Base-by-base conservation (phyloP, 2,113 vertebrate species). In the Colaptes auratus region DNA sequence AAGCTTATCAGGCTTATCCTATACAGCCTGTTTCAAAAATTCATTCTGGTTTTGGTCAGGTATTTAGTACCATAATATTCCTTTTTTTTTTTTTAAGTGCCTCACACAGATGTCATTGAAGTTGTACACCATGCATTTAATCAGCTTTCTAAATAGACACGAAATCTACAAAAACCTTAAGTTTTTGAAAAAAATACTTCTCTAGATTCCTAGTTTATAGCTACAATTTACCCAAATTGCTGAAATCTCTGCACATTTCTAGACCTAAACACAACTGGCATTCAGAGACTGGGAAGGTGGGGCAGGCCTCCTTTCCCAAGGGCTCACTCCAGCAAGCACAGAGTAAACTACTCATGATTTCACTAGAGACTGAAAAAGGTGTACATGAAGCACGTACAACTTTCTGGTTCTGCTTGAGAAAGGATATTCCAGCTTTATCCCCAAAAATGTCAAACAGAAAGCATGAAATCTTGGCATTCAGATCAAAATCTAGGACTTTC, bases 381-480 rank as follows among this genome's bases (percentile, higher is more conserved):
- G 2, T 44, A 48, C 15, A 35, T 3, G 2, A 60, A 59, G 10
- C 13, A 35, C 0, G 0, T 30, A 39, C 7, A 39, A 17, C 25
- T 71, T 85, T 30, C 71, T 74, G 5, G 15, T n/a, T 82, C 52
- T 65, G 10, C 59, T 39, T 9, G 13, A 73, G 21, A 71, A 33
- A 73, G 12, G 12, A 65, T 52, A 59, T 65, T 63, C 13, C 33
- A 28, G 15, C 61, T 89, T 50, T 53, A 71, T 61, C 79, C 69
- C 13, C 25, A 70, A 67, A 12, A 27, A 64, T 3, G 3, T 17
- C 27, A 35, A 86, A 78, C 6, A 70, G 52, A 84, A 82, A 63
- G 21, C 25, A 35, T 23, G 66, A 76, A 33, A 55, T 48, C 16
- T 33, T 65, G 15, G 21, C 30, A 19, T 66, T 58, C 42, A 9